Conservation (phyloP, 2,888 invertebrate genomes). For the Drosophila nr. perissopoda region DNA sequence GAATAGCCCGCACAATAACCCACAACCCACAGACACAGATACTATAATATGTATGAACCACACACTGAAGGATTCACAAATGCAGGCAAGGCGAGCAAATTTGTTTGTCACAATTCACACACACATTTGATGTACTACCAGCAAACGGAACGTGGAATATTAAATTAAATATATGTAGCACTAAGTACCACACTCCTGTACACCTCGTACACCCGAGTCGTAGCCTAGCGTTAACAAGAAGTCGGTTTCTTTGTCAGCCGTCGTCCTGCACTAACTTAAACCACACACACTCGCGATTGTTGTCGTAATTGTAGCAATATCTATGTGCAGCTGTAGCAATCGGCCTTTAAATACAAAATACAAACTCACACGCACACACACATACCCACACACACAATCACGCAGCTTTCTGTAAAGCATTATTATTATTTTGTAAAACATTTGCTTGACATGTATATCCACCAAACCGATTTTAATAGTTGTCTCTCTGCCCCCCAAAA, state of each 20-base stretch:
- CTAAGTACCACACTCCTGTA: constrained; percentile 18
- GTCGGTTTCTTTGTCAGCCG: constrained; percentile 25
- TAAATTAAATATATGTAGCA: constrained; percentile 3
- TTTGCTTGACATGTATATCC: neutral
- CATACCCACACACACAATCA: constrained; percentile 22
- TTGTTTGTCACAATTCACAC: constrained; percentile 20
- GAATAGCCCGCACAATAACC: constrained; percentile 31
- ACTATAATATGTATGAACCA: constrained; percentile 1
- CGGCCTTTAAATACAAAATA: constrained; percentile 25
- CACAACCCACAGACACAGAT: constrained; percentile 50
- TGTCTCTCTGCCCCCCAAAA: constrained; percentile 1
- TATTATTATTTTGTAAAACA: constrained; percentile 35
- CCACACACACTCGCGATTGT: neutral
- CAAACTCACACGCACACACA: constrained; percentile 9
- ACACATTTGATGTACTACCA: neutral
- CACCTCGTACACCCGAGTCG: constrained; percentile 31
- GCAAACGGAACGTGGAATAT: constrained; percentile 13
- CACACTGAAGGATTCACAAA: constrained; percentile 38
- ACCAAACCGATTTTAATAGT: constrained; percentile 21
- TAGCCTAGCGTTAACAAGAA: constrained; percentile 15
- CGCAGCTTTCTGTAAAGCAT: constrained; percentile 71
- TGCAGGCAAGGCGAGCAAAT: constrained; percentile 48
- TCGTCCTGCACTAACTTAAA: constrained; percentile 25
- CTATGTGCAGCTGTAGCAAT: constrained; percentile 40
- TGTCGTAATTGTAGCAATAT: constrained; percentile 13